phyloP scores from a whole-genome alignment of 2,888 invertebrate genomes.

The Nephrocerus scutellatus region DNA sequence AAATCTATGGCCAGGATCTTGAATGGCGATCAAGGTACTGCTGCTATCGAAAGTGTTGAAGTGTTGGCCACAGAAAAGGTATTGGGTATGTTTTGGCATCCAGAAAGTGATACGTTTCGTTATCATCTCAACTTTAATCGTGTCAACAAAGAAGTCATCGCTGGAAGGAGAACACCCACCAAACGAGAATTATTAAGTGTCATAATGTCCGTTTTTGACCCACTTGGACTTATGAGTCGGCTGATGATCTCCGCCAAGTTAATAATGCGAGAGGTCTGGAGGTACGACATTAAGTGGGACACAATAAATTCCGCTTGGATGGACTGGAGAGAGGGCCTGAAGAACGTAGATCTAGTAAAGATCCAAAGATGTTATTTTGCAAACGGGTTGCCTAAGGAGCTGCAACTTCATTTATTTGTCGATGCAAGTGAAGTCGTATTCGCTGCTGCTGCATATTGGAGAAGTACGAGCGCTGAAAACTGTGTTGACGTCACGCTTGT shows the following conservation, averaged over 20 bases:
- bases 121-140: no score
- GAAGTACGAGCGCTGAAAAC: conserved; percentile 2
- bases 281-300: conserved; percentile 5
- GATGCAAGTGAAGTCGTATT: conserved; percentile 13
- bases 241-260: background rate
- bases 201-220: conserved; percentile 8
- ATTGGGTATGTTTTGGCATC: conserved; percentile 2
- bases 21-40: conserved; percentile 1
- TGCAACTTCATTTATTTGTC: conserved; percentile 6
- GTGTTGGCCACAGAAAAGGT: background rate
- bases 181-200: no score
- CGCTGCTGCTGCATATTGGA: conserved; percentile 9
- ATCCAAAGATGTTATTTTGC: background rate
- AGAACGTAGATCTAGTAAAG: background rate
- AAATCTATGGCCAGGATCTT: conserved; percentile 1
- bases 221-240: conserved; percentile 1
- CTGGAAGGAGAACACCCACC: no score
- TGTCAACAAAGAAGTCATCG: no score
- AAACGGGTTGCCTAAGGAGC: background rate
- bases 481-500: conserved; percentile 9
- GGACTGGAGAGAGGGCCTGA: conserved; percentile 3
- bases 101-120: background rate
- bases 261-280: conserved; percentile 6
- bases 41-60: background rate
- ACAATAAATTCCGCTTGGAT: background rate